Base-by-base conservation (phyloP, 1,140 invertebrate genomes). In the Neodiprion fabricii region DNA sequence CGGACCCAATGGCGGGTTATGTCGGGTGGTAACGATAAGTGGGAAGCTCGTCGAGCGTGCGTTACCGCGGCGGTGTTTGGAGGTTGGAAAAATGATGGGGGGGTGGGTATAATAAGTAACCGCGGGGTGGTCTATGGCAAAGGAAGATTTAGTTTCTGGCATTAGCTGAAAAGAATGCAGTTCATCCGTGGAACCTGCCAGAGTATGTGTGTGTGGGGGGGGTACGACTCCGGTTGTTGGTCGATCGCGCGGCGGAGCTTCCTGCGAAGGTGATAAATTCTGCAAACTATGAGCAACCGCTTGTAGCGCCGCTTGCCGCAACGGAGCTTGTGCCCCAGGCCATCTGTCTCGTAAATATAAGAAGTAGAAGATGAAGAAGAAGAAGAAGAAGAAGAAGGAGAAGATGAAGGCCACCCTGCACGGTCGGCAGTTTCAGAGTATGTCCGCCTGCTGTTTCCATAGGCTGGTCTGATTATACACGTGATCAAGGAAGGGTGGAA, bases 401-500 rank as follows among this genome's bases (percentile, higher is more conserved):
- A 70, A 67, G 67, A 66, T 40, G 65, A 50, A n/a, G n/a, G 23
- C 50, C 17, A 61, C 61, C 61, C 61, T 14, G 61, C 21, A 66
- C 61, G 21, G 14, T 21, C 14, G 14, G 61, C 28, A 40, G 28
- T 14, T 21, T 65, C 61, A 65, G 61, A 4, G 61, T 1, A 65
- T 65, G 61, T 14, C 61, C 12, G 61, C 11, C 14, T 40, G 50
- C 48, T 61, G 50, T 70, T 53, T 40, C 48, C 2, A 28, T 28
- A 21, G 61, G 65, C 68, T 70, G 67, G 47, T 74, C 12, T 23
- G 47, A 11, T 70, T 67, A 9, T 53, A 53, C 61, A 67, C 48
- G 28, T 40, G 28, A 40, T 23, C 53, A 70, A 73, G 74, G 53
- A 76, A 77, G 48, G 73, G 48, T 71, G 14, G 67, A 72, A 69